Percentiles rank a stretch among this genome's conserved stretches.
Evolutionary conservation across 1,140 invertebrate genomes (phyloP).

Genomic region (Drosophila neocordata): DNA sequence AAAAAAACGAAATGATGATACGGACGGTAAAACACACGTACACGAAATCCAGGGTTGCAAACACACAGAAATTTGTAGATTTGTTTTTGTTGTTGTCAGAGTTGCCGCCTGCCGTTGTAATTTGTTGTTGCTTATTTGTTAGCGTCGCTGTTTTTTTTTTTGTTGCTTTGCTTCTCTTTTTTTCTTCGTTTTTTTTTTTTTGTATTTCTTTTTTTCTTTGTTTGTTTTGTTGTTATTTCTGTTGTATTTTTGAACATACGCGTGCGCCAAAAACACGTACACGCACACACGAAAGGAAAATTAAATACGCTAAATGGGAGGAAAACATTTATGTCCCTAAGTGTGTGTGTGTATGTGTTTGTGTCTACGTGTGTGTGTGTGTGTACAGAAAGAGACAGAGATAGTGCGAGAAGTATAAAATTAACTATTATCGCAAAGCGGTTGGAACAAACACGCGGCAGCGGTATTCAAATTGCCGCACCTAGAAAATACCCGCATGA

Average conservation of each 20-base stretch:
- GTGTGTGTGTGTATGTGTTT: neutral
- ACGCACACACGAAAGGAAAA: conserved; percentile 42
- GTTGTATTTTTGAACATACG: conserved; percentile 62
- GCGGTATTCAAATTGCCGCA: conserved; percentile 73
- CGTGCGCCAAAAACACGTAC: conserved; percentile 64
- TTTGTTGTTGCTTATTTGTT: conserved; percentile 20
- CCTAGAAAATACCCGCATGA: conserved; percentile 39
- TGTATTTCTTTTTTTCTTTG: neutral
- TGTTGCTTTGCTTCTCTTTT: neutral
- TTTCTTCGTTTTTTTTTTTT: neutral
- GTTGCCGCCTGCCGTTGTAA: conserved; percentile 31
- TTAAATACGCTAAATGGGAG: conserved; percentile 74
- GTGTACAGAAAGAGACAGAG: conserved; percentile 35
- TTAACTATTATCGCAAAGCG: conserved; percentile 80
- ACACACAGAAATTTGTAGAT: conserved; percentile 71
- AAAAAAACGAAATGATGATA: conserved; percentile 40
- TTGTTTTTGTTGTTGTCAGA: conserved; percentile 31
- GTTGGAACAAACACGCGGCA: conserved; percentile 72
- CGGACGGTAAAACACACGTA: conserved; percentile 67
- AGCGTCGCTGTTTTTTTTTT: neutral
- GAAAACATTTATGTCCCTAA: conserved; percentile 57
- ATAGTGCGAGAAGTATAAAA: conserved; percentile 53
- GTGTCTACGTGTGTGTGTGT: conserved; percentile 5
- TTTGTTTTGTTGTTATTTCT: conserved; percentile 34
- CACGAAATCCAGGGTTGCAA: conserved; percentile 83